Evolutionary conservation across 1,140 invertebrate genomes (phyloP).

Genomic region (Cotesia typhae): DNA sequence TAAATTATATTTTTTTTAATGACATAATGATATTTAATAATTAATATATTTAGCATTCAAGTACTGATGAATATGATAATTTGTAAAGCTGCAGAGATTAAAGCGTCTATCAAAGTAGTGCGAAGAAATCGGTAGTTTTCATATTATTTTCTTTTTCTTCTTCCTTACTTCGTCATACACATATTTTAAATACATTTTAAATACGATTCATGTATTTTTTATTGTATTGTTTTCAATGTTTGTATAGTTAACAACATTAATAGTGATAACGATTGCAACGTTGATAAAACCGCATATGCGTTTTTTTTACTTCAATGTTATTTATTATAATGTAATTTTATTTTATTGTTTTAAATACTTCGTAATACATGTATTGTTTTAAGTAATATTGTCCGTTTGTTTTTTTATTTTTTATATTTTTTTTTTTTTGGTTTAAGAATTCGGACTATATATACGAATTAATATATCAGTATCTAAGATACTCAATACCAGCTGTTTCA

Average conservation of each 20-base stretch:
- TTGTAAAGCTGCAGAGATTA: conserved; percentile 16
- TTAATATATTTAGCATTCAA: too few relatives aligned
- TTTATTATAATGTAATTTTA: conserved; percentile 6
- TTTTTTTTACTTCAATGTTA: too few relatives aligned
- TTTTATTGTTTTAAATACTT: conserved; percentile 11
- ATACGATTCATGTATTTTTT: background rate
- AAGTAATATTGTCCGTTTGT: conserved; percentile 21
- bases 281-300: conserved; percentile 5
- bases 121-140: background rate
- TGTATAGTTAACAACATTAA: conserved; percentile 17
- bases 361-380: conserved; percentile 7
- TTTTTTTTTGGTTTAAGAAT: background rate
- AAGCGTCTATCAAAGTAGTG: conserved; percentile 14
- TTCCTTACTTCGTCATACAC: conserved; percentile 2
- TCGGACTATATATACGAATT: conserved; percentile 1
- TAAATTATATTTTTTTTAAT: too few relatives aligned
- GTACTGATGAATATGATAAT: too few relatives aligned
- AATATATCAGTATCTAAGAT: background rate
- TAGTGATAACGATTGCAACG: conserved; percentile 13
- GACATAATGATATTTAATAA: too few relatives aligned
- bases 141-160: background rate
- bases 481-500: background rate
- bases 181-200: conserved; percentile 17
- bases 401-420: too few relatives aligned
- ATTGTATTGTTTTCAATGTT: background rate